These are phyloP conservation scores for Raphicerus campestris DNA, from an alignment of 2,113 vertebrate genomes.

Conservation along the genomic window DNA sequence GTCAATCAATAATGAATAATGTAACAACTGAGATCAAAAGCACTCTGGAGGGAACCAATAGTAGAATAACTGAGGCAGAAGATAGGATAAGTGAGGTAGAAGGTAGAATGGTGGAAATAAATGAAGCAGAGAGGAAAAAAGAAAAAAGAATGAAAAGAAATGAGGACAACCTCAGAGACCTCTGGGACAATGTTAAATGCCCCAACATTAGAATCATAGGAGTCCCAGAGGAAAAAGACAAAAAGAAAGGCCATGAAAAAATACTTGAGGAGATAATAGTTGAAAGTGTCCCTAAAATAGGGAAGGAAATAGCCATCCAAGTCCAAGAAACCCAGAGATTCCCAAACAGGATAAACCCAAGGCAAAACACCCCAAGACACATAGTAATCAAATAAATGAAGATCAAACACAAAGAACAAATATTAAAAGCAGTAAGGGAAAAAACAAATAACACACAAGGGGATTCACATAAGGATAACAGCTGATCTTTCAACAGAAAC, in stretches of 20 bases:
- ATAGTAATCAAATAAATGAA: too few relatives aligned
- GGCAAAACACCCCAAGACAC: background rate
- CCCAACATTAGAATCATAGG: background rate
- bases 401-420: too few relatives aligned
- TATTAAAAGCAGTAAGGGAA: background rate
- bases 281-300: background rate
- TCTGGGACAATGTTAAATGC: background rate
- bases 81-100: background rate
- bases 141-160: background rate
- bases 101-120: background rate
- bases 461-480: background rate
- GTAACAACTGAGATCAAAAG: background rate
- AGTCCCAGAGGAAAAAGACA: background rate
- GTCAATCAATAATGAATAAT: background rate
- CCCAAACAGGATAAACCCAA: background rate
- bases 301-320: background rate
- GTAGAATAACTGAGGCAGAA: background rate
- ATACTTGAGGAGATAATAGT: background rate
- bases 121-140: background rate
- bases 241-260: background rate
- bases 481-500: background rate
- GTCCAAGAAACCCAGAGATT: background rate
- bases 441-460: background rate
- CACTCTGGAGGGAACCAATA: background rate
- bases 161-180: background rate